Conservation (phyloP, 2,888 invertebrate genomes). For the Napeogenes sylphis region DNA sequence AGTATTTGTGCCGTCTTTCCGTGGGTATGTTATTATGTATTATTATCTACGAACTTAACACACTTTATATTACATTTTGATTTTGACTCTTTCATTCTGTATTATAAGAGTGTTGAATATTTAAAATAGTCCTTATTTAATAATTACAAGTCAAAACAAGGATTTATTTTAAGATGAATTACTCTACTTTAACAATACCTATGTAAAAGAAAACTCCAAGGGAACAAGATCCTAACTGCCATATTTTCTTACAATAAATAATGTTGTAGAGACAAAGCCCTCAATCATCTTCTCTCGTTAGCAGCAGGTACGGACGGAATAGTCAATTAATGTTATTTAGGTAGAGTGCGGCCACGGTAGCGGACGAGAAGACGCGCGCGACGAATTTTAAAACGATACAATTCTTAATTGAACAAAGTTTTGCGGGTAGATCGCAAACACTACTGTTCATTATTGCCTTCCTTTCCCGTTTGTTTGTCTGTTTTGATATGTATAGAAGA, state of each 20-base stretch:
- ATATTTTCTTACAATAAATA: neutral
- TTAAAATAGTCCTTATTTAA: too few species aligned
- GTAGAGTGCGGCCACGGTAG: constrained; percentile 34
- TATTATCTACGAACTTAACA: neutral
- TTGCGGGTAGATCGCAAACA: constrained; percentile 35
- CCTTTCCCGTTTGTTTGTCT: constrained; percentile 11
- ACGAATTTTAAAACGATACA: constrained; percentile 42
- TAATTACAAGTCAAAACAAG: too few species aligned
- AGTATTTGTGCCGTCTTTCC: too few species aligned
- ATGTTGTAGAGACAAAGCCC: constrained; percentile 8
- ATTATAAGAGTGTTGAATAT: too few species aligned
- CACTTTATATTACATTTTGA: too few species aligned
- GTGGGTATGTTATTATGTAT: neutral
- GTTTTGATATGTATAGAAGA: too few species aligned
- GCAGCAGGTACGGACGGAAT: constrained; percentile 44
- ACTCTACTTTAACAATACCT: too few species aligned
- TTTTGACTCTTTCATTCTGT: too few species aligned
- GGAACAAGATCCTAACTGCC: neutral
- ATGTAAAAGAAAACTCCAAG: too few species aligned
- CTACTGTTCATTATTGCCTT: constrained; percentile 26
- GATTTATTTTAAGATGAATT: too few species aligned
- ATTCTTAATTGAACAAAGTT: constrained; percentile 38
- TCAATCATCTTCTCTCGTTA: constrained; percentile 27
- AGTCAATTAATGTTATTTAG: constrained; percentile 52
- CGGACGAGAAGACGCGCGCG: constrained; percentile 29